Percentiles rank a stretch among this genome's conserved stretches.
These are phyloP conservation scores for Holocentrus rufus DNA, from an alignment of 2,797 vertebrate species.

Conservation along the genomic window DNA sequence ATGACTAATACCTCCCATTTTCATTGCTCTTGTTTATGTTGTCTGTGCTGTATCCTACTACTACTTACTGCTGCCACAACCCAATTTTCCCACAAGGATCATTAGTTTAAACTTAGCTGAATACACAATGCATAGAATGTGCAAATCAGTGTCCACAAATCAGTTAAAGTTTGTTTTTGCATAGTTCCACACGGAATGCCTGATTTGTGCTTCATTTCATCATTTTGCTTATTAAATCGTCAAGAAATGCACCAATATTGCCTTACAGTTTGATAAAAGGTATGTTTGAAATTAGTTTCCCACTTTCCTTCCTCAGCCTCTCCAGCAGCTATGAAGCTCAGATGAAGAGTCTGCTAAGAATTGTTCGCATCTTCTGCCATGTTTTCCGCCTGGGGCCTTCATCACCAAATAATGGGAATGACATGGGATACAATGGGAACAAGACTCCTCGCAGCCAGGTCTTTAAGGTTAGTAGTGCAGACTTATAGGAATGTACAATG, in stretches of 20 bases:
- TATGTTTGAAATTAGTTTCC: background rate
- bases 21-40: too few relatives aligned
- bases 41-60: too few relatives aligned
- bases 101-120: too few relatives aligned
- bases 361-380: constrained; percentile 97
- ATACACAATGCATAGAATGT: background rate
- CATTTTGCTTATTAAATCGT: too few relatives aligned
- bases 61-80: too few relatives aligned
- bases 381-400: constrained; percentile 95
- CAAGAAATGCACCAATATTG: too few relatives aligned
- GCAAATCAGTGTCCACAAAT: background rate
- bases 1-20: too few relatives aligned
- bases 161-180: too few relatives aligned
- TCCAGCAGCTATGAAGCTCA: constrained; percentile 98
- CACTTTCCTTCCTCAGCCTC: constrained; percentile 79
- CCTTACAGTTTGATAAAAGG: background rate
- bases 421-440: constrained; percentile 99
- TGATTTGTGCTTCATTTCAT: too few relatives aligned
- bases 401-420: constrained; percentile 93
- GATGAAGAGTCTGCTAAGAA: constrained; percentile 97
- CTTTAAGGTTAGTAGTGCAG: constrained; percentile 91
- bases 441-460: constrained; percentile 98
- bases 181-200: too few relatives aligned
- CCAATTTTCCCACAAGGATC: too few relatives aligned
- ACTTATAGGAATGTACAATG: background rate